Base-by-base conservation (phyloP, 2,888 invertebrate genomes). In the Argyresthia albistria region DNA sequence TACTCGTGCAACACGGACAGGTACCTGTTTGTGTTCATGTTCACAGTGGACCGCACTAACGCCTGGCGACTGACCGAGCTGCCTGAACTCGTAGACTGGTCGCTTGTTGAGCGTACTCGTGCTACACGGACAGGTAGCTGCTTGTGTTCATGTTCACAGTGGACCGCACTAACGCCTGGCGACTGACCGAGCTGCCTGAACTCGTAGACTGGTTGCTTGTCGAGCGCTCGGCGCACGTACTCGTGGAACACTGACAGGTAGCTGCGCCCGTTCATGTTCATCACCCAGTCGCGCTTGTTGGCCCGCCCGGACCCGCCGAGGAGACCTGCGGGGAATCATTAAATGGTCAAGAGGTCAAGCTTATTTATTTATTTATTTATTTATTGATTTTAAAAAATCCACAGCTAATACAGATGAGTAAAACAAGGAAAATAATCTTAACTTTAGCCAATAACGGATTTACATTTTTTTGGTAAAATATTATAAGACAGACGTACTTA, bases 241-340 rank as follows among this genome's bases (percentile, higher is more conserved):
- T 99, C 99, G 79, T 99, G 99, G 62, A 99, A 90, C 69, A 99
- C 97, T 61, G 97, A 97, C 8, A 99, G 95, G 74, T 95, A 95
- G 68, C 97, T 96, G 81, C 98, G 97, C 0, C 98, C 98, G 69
- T 95, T 95, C 56, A 98, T 98, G 88, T 99, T 99, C 93, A 99
- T 94, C 58, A 97, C 95, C 94, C 98, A 98, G 75, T 98, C 97
- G 69, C 93, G 93, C 55, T 90, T 91, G 35, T 88, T 82, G 11
- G 80, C 65, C 61, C 80, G 83, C 46, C 76, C 76, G 8, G 11
- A 12, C 3, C 10, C 43, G 36, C 46, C 46, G n/a, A 52, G 46
- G 11, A 46, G 10, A 43, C 73, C 73, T 63, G 54, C 43, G 7
- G 39, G 7, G n/a, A 25, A 25, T 25, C 25, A 25, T 25, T n/a